A percentile compares a stretch with the other conserved stretches of the same genome.
Conservation (phyloP, 2,888 invertebrate species). For the Sympetrum striolatum region DNA sequence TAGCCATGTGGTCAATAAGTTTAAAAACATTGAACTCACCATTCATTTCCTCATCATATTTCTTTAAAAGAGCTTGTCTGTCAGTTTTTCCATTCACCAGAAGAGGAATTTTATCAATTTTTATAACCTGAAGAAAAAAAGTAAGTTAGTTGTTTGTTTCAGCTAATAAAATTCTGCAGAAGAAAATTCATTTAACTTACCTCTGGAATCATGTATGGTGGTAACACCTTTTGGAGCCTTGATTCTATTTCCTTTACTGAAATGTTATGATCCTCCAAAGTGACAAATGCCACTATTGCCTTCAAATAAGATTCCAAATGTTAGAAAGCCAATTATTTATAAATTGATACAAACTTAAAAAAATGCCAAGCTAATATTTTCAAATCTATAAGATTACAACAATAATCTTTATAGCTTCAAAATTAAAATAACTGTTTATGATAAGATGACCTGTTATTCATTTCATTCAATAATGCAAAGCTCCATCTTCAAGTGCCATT, state of each 20-base stretch:
- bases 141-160: background rate
- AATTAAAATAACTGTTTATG: too few relatives aligned
- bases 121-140: constrained; percentile 64
- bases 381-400: too few relatives aligned
- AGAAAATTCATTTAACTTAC: constrained; percentile 56
- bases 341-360: too few relatives aligned
- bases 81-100: constrained; percentile 89
- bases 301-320: constrained; percentile 56
- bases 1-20: too few relatives aligned
- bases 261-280: constrained; percentile 56
- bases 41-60: constrained; percentile 65
- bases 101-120: constrained; percentile 77
- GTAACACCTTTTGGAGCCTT: constrained; percentile 68
- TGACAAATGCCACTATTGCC: constrained; percentile 73
- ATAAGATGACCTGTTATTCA: too few relatives aligned
- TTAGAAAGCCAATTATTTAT: too few relatives aligned
- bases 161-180: background rate
- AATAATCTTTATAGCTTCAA: too few relatives aligned
- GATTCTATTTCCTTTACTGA: constrained; percentile 70
- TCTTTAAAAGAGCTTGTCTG: constrained; percentile 76
- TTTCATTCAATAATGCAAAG: too few relatives aligned
- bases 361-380: too few relatives aligned
- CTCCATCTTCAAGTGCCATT: too few relatives aligned
- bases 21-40: constrained; percentile 59
- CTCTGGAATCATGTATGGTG: constrained; percentile 83